Base-by-base conservation (phyloP, 2,888 invertebrate species). In the Macaria notata region DNA sequence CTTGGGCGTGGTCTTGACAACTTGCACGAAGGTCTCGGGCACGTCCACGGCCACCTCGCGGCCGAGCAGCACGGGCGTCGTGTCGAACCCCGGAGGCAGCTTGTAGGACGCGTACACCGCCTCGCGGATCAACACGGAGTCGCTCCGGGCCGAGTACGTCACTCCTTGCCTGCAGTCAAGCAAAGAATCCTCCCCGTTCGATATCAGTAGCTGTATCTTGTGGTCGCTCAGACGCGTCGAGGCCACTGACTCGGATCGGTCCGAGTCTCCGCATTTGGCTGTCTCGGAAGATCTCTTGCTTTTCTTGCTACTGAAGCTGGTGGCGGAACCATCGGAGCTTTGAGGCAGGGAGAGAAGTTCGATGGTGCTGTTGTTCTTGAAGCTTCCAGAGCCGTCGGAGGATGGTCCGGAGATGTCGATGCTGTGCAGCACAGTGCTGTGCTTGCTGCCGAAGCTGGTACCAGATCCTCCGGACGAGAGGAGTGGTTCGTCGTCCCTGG, bases 11-110 rank as follows among this genome's bases (percentile, higher is more conserved):
- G 93, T 93, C 92, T 97, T 97, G 81, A 95, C 95, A 66, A 95
- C 93, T 76, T 96, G 96, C 65, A 97, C 94, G 88, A 97, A 98
- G 75, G 95, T 94, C 64, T 96, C 97, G 4, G 98, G 98, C 65
- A 97, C 97, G 84, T 98, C 98, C 58, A 98, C 97, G 3, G 98
- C 96, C 92, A 95, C 92, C 81, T 95, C 95, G 62, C 94, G 71
- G 9, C 90, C 90, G 33, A 90, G 79, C 54, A 91, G 78, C 57
- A 90, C 90, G 60, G 91, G 91, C 29, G 92, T 90, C 65, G 93
- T 82, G 66, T 89, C 89, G 67, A 88, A 89, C 51, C 89, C 88
- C 4, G 89, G 84, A 3, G 91, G 90, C 67, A 89, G 78, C 72
- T 88, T 84, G 71, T 88, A 88, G 4, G 92, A 84, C 6, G 92